Base-by-base conservation (phyloP, 2,113 vertebrate species). In the Hyaena hyaena region DNA sequence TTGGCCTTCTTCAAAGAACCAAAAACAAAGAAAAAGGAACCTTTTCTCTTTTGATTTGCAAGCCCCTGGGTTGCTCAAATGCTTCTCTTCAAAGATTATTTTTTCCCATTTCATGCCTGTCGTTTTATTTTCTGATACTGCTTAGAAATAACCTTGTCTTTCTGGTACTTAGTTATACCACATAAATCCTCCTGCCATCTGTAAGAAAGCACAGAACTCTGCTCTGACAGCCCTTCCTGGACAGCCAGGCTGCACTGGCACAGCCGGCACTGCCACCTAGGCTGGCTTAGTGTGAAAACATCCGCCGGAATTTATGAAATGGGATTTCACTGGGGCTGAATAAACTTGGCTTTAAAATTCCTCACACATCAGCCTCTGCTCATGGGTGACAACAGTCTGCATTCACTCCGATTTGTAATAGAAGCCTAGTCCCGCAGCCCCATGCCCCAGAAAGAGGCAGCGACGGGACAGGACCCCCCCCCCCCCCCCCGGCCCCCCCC, bases 121-220 rank as follows among this genome's bases (percentile, higher is more conserved):
- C 26, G 1, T 93, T 97, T 97, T 97, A 95, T 95, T 93, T 97
- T 94, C 96, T 96, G 94, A 92, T 96, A 97, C 69, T 94, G 83
- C 82, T 97, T 97, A 96, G 94, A 97, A 98, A 96, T 97, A 96
- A 97, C 93, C 87, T 97, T 88, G 96, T 85, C 92, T 97, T 97
- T 85, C 96, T 85, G 97, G 65, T 88, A 35, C 50, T 96, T 90
- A 90, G 84, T 92, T 96, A 88, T 84, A 73, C 43, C 69, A n/a
- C 89, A 93, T 95, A 96, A 97, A 96, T 93, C 93, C 89, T 92
- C 97, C 87, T 68, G 58, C 97, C 50, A 16, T 96, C 88, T 92
- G 96, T 96, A 79, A 90, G 96, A 77, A 95, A 79, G 33, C 87
- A 63, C 76, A 93, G 87, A 92, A 88, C 61, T 58, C 84, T 8